These are phyloP conservation scores for Corythornis leucogaster DNA, from an alignment of 2,797 vertebrate genomes.

Conservation along the genomic window DNA sequence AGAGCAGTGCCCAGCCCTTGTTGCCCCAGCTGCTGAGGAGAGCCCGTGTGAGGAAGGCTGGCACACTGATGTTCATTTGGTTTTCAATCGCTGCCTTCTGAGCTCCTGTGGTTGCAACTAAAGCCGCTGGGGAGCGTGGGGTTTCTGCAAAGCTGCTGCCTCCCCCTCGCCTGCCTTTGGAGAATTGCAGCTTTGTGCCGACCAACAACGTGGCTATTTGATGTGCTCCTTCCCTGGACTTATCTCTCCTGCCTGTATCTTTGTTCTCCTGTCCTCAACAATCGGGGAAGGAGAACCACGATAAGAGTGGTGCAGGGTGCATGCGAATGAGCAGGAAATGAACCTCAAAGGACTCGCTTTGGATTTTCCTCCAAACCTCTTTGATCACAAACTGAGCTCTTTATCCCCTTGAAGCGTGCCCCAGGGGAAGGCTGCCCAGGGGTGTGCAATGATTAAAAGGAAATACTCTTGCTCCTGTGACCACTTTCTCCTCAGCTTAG, in stretches of 20 bases:
- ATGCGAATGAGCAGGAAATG: neutral
- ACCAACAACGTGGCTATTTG: neutral
- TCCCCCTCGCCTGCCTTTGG: neutral
- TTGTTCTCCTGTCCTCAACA: neutral
- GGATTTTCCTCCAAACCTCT: slow-evolving; percentile 20
- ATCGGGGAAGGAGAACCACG: neutral
- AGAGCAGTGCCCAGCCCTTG: neutral
- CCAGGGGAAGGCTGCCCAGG: neutral
- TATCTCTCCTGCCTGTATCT: neutral
- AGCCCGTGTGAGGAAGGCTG: neutral
- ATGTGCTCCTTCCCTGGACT: neutral
- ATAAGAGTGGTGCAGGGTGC: neutral
- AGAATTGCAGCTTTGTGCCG: neutral
- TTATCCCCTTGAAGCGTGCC: neutral
- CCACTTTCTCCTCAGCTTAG: neutral
- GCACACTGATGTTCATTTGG: neutral
- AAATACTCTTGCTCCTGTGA: neutral
- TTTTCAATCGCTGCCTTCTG: neutral
- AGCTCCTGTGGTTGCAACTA: neutral
- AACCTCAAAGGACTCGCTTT: neutral
- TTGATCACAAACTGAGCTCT: slow-evolving; percentile 37
- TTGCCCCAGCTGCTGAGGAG: too few relatives aligned
- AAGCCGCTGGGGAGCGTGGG: neutral
- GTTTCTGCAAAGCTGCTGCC: neutral
- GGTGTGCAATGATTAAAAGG: slow-evolving; percentile 27